These are phyloP conservation scores for Sciurus niger DNA, from an alignment of 2,113 vertebrate species.

Conservation along the genomic window DNA sequence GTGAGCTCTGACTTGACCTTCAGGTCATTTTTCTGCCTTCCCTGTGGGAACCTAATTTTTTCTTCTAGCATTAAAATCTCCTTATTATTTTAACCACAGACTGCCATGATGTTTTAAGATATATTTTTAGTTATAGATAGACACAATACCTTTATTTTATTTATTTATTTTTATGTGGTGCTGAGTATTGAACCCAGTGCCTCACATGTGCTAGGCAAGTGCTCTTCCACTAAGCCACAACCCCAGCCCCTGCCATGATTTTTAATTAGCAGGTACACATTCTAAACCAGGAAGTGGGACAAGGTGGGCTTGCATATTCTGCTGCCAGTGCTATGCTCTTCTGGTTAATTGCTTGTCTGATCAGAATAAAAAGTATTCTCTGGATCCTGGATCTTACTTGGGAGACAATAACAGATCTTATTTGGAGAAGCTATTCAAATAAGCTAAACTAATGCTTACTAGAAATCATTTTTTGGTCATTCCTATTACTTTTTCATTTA, in stretches of 20 bases:
- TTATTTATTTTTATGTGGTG: no score
- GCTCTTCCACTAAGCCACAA: no score
- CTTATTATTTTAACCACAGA: constrained; percentile 57
- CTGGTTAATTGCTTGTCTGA: constrained; percentile 12
- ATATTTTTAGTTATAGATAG: no score
- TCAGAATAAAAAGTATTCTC: constrained; percentile 26
- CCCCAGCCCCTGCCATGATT: neutral
- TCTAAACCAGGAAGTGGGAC: constrained; percentile 12
- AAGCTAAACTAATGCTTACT: neutral
- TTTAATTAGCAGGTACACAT: neutral
- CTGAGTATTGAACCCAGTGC: no score
- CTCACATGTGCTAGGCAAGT: no score
- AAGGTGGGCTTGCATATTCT: neutral
- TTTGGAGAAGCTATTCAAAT: neutral
- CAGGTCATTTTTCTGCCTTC: neutral
- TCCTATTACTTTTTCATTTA: constrained; percentile 23
- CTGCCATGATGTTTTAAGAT: neutral
- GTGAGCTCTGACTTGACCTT: neutral
- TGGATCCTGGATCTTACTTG: neutral
- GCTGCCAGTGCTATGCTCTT: neutral
- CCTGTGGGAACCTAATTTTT: neutral
- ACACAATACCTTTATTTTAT: no score
- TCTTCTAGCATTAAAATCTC: neutral
- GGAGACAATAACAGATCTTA: neutral
- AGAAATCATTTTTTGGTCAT: neutral